Conservation (phyloP, 2,888 invertebrate genomes). For the Lamellibrachia satsuma region DNA sequence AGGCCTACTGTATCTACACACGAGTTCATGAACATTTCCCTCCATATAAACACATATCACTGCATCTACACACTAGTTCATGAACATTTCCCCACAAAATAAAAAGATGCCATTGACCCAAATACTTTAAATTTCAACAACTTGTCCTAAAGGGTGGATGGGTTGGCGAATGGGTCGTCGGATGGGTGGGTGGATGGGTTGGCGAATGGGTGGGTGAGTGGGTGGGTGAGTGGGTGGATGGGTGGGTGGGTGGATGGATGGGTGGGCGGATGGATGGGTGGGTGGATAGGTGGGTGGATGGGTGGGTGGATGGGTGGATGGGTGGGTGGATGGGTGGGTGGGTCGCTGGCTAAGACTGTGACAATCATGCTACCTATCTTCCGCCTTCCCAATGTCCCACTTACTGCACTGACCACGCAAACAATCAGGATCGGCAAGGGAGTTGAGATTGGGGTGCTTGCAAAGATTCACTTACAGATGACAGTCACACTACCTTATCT, state of each 20-base stretch:
- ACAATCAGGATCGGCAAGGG: too few species aligned
- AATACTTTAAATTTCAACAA: neutral
- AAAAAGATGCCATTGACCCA: neutral
- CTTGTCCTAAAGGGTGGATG: too few species aligned
- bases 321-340: too few species aligned
- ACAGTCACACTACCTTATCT: slow-evolving; percentile 40
- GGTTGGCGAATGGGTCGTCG: neutral
- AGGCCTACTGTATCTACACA: neutral
- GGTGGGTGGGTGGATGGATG: neutral
- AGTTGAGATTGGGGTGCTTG: too few species aligned
- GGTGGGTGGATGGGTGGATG: neutral
- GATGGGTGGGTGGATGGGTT: neutral
- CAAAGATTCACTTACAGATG: too few species aligned
- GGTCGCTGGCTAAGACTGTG: neutral
- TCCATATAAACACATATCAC: neutral
- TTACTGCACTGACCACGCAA: too few species aligned
- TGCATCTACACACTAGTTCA: neutral
- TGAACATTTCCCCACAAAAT: neutral
- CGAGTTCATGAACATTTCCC: neutral
- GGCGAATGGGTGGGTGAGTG: too few species aligned
- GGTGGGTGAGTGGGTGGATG: too few species aligned
- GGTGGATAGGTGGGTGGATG: too few species aligned
- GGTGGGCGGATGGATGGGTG: neutral
- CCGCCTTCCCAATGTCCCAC: neutral
- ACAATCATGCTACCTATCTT: slow-evolving; percentile 38